Conservation (phyloP, 1,140 invertebrate genomes). For the Drosophila lowei region DNA sequence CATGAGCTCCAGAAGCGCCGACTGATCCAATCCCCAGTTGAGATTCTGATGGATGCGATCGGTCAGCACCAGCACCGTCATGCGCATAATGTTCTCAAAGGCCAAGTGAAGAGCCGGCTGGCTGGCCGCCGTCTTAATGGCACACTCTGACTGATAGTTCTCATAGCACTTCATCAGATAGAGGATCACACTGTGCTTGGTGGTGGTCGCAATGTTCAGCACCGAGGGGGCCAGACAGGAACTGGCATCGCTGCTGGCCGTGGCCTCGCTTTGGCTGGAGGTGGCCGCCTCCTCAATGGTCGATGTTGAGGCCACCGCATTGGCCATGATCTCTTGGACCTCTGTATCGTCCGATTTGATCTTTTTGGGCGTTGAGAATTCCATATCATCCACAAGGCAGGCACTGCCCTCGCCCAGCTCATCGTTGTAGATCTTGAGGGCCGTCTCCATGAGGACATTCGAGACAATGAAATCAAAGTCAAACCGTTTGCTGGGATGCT, state of each 20-base stretch:
- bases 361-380: conserved; percentile 78
- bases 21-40: conserved; percentile 60
- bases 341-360: conserved; percentile 81
- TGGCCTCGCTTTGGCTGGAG: conserved; percentile 2
- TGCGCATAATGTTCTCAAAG: conserved; percentile 57
- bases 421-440: conserved; percentile 84
- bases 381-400: conserved; percentile 49
- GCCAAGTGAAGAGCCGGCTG: conserved; percentile 34
- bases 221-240: conserved; percentile 48
- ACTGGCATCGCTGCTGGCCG: conserved; percentile 23
- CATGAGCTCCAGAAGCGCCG: conserved; percentile 76
- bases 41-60: conserved; percentile 65
- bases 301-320: conserved; percentile 44
- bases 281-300: conserved; percentile 30
- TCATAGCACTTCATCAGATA: conserved; percentile 70
- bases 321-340: conserved; percentile 75
- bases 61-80: conserved; percentile 70
- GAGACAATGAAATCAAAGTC: conserved; percentile 84
- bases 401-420: conserved; percentile 46
- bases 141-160: conserved; percentile 69
- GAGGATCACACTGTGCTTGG: conserved; percentile 69
- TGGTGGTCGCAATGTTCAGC: conserved; percentile 50
- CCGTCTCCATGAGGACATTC: conserved; percentile 87
- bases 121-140: conserved; percentile 4
- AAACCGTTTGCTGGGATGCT: conserved; percentile 62